phyloP scores from a whole-genome alignment of 1,140 invertebrate genomes.

The Ericerus pela region DNA sequence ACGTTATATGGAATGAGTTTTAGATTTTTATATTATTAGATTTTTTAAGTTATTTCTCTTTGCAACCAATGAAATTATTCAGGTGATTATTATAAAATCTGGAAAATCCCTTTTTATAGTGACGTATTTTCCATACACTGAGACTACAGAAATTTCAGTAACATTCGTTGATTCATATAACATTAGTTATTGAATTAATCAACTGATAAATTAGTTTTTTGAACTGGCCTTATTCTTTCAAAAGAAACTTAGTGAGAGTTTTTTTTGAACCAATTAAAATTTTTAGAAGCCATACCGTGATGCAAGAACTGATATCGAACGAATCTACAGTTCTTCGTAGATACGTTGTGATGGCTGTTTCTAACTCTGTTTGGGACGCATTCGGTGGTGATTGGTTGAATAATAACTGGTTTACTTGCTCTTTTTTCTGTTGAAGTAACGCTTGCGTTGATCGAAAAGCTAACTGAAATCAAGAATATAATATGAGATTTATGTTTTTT shows the following conservation, averaged over 20 bases:
- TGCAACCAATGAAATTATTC: too few species aligned
- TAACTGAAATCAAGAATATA: constrained; percentile 32
- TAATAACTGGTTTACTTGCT: constrained; percentile 36
- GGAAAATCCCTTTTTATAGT: too few species aligned
- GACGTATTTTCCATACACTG: too few species aligned
- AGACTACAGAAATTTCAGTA: neutral
- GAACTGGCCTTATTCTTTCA: too few species aligned
- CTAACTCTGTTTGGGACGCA: constrained; percentile 31
- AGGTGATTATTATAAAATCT: too few species aligned
- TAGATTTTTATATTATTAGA: too few species aligned
- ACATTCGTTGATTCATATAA: too few species aligned
- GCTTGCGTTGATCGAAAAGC: constrained; percentile 42
- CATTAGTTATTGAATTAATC: constrained; percentile 1
- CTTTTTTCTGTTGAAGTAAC: constrained; percentile 35
- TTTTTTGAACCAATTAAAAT: too few species aligned
- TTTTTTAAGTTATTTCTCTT: too few species aligned
- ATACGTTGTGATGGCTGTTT: constrained; percentile 36
- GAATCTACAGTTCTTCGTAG: constrained; percentile 37
- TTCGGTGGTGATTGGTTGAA: constrained; percentile 33
- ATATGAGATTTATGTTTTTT: neutral
- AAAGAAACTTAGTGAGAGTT: too few species aligned
- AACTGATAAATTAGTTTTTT: neutral
- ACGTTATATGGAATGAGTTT: too few species aligned
- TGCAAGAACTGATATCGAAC: constrained; percentile 39
- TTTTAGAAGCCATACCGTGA: constrained; percentile 41